phyloP scores from a whole-genome alignment of 2,888 invertebrate species.

The Drosophila stalkeri region DNA sequence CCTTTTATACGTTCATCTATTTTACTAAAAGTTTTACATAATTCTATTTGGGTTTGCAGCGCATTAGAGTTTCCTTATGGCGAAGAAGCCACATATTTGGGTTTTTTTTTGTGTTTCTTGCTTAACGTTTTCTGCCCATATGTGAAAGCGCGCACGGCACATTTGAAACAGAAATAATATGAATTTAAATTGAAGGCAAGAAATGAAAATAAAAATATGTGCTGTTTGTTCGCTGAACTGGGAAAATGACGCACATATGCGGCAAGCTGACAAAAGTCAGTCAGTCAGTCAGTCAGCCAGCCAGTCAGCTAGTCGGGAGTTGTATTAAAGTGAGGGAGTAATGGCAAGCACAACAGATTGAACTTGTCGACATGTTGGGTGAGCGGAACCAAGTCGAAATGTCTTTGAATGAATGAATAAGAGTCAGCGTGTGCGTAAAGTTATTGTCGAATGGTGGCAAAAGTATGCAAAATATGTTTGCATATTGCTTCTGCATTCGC shows the following conservation, averaged over 20 bases:
- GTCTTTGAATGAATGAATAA: conserved; percentile 35
- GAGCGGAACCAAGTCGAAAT: conserved; percentile 50
- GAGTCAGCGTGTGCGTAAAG: conserved; percentile 57
- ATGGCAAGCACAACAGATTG: conserved; percentile 52
- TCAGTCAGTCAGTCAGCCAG: conserved; percentile 14
- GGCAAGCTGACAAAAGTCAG: conserved; percentile 58
- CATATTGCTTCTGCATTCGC: conserved; percentile 5
- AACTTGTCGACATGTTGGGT: conserved; percentile 68
- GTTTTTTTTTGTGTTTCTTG: conserved; percentile 4
- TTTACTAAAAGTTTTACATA: background rate
- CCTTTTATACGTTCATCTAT: background rate
- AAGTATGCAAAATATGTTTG: conserved; percentile 49
- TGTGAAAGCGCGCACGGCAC: background rate
- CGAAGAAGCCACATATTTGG: background rate
- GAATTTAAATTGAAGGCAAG: conserved; percentile 70
- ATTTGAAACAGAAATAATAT: conserved; percentile 62
- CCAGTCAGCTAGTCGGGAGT: conserved; percentile 10
- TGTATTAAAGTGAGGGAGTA: conserved; percentile 15
- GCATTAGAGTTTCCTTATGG: background rate
- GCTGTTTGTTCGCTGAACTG: conserved; percentile 58
- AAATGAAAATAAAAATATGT: conserved; percentile 39
- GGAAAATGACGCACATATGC: conserved; percentile 60
- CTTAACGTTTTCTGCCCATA: background rate
- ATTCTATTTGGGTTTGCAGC: background rate
- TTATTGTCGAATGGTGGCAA: conserved; percentile 62